Evolutionary conservation across 2,888 invertebrate species (phyloP), one percentile per base, ranked within the genome.

Genomic region (Caenorhabditis auriculariae): DNA sequence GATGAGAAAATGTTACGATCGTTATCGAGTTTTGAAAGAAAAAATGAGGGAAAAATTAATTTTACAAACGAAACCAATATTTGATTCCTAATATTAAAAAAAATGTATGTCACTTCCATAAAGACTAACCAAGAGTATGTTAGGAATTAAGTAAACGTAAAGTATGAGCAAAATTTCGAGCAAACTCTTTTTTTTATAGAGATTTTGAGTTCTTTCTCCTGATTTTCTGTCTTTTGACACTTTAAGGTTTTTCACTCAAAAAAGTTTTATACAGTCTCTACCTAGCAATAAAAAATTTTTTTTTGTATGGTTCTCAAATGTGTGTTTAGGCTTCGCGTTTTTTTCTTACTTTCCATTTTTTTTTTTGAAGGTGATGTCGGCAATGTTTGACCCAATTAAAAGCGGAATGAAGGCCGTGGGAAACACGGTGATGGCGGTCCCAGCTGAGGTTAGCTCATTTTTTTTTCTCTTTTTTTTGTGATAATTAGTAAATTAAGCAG

Each of bases 341-440:
- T 6, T 26, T 12, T 45, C 28, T 24, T 39, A 23, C 9, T 44
- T 44, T 44, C 17, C 15, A 39, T 29, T 29, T 6, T 35, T 21
- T 4, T 0, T 15, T 15, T 38, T 53, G 45, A 48, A 75, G 70
- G 80, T 85, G 78, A 83, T 83, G 78, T 88, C 88, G 21, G 83
- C 91, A 41, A 89, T 91, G 68, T 75, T 78, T 45, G 89, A 89
- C 78, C 91, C 93, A 0, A 83, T 93, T 58, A 88, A 88, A 78
- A 88, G 88, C 4, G 90, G 91, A 0, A 90, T 91, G 86, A 88
- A 89, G 77, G 89, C 84, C 23, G 86, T 88, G 23, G 87, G 88
- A 1, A 86, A 86, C 73, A 88, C 90, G 0, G 89, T 93, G 27
- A 90, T 90, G 82, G 89, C 89, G 48, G 89, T 91, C 86, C 92